phyloP scores from a whole-genome alignment of 2,113 vertebrate species.

The Trogon surrucura region DNA sequence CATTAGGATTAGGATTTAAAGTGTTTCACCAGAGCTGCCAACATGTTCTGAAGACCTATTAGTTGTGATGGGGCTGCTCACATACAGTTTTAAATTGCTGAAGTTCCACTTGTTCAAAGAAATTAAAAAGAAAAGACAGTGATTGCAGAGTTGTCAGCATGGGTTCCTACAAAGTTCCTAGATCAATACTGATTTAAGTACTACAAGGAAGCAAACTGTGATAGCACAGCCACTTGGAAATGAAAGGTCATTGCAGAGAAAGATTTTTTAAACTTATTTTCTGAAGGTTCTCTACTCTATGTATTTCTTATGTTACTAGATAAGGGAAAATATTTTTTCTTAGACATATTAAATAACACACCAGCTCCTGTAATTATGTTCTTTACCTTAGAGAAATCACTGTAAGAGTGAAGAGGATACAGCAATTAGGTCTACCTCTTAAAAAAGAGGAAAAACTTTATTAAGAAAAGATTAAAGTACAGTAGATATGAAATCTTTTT shows the following conservation, averaged over 20 bases:
- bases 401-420: neutral
- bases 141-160: neutral
- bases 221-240: neutral
- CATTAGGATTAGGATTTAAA: neutral
- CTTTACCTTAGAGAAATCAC: neutral
- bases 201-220: neutral
- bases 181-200: constrained; percentile 39
- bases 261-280: neutral
- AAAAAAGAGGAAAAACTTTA: neutral
- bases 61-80: neutral
- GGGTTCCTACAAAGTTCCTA: neutral
- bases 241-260: neutral
- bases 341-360: neutral
- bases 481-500: neutral
- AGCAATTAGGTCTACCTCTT: neutral
- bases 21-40: neutral
- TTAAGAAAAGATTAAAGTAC: neutral
- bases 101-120: neutral
- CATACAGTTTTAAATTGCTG: neutral
- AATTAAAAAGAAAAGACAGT: neutral
- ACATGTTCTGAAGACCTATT: neutral
- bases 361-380: neutral
- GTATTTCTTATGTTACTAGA: neutral
- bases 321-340: rapidly evolving
- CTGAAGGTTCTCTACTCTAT: neutral